These are phyloP conservation scores for Bradynema listronoti DNA, from an alignment of 1,140 invertebrate genomes.

Conservation along the genomic window DNA sequence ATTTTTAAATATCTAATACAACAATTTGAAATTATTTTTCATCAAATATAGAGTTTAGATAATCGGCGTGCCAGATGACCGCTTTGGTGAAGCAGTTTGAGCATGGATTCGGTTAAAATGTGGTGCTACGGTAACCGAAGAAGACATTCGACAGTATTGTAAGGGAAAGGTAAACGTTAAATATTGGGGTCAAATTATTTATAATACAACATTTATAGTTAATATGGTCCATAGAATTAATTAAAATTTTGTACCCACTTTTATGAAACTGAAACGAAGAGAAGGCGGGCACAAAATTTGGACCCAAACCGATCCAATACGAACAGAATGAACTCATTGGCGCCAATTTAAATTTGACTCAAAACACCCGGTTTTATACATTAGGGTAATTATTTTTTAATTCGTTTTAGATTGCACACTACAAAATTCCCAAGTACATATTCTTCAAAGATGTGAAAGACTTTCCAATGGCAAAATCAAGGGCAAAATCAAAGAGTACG, in stretches of 20 bases:
- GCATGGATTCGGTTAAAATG: conserved; percentile 67
- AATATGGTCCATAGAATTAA: no score
- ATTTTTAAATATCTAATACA: background rate
- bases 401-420: conserved; percentile 67
- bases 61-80: conserved; percentile 71
- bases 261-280: no score
- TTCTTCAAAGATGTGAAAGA: conserved; percentile 64
- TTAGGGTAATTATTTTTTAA: conserved; percentile 14
- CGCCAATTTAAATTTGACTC: no score
- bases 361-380: no score
- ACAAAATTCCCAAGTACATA: conserved; percentile 75
- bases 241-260: no score
- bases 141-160: conserved; percentile 68
- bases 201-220: no score
- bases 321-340: no score
- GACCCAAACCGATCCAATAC: no score
- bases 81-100: conserved; percentile 78
- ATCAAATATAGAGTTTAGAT: conserved; percentile 62
- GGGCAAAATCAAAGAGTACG: conserved; percentile 64
- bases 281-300: no score
- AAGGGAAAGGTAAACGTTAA: conserved; percentile 65
- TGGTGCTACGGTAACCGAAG: conserved; percentile 60
- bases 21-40: background rate
- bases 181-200: no score
- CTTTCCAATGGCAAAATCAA: conserved; percentile 72